These are phyloP conservation scores for Luidia sarsii DNA, from an alignment of 53 echinoderm and acorn worm species.

Conservation along the genomic window DNA sequence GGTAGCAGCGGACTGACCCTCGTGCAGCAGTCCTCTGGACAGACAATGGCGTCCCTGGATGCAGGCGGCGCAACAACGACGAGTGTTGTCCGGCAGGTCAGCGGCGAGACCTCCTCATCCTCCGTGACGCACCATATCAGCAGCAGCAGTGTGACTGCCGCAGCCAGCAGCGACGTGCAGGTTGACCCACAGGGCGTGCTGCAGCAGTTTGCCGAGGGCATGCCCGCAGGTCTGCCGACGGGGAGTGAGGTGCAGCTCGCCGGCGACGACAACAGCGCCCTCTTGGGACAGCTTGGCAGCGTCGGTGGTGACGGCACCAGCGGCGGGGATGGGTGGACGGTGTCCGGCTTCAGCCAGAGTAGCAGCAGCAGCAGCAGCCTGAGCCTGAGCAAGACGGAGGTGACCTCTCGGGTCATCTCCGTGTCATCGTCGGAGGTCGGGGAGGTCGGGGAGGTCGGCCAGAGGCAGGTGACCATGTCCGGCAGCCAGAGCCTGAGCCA, in stretches of 20 bases:
- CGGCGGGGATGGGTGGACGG: no score
- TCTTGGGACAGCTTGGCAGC: conserved; percentile 1
- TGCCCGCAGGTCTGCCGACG: background rate
- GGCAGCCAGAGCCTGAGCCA: background rate
- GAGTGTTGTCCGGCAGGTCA: background rate
- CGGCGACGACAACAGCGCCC: background rate
- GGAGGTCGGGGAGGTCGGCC: background rate
- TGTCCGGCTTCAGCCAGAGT: conserved; percentile 15
- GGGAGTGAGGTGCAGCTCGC: background rate
- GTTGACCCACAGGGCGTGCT: no score
- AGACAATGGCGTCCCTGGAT: background rate
- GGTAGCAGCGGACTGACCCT: background rate
- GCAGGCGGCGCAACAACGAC: conserved; percentile 1
- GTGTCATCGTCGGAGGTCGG: conserved; percentile 8
- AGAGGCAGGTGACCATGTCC: background rate
- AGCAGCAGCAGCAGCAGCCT: conserved; percentile 3
- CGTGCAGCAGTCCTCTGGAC: conserved; percentile 3
- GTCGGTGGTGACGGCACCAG: no score
- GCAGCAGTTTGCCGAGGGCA: no score
- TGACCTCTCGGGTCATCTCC: background rate
- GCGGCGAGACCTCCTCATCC: background rate
- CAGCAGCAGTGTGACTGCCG: conserved; percentile 18
- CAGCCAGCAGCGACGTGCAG: conserved; percentile 25
- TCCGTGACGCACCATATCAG: conserved; percentile 11
- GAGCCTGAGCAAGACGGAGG: conserved; percentile 20